A percentile compares a stretch with the other conserved stretches of the same genome.
Conservation (phyloP, 30 jellyfish, hydroid and myxozoan species). For the Turritopsis rubra region DNA sequence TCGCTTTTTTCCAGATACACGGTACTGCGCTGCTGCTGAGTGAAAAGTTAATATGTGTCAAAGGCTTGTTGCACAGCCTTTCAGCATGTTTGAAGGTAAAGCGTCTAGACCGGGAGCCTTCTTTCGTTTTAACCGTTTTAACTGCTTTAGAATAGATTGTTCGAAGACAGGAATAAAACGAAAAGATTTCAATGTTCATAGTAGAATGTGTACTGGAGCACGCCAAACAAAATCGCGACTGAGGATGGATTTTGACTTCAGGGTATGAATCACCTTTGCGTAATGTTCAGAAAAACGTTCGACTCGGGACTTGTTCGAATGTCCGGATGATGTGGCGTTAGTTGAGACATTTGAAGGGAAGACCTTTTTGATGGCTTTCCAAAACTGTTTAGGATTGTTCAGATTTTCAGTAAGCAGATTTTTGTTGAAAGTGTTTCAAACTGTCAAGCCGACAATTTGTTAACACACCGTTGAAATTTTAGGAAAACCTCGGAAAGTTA, state of each 20-base stretch:
- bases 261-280: too few species aligned
- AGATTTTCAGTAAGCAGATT: neutral
- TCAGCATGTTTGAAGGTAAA: slow-evolving; percentile 5
- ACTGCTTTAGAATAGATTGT: neutral
- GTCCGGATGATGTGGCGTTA: too few species aligned
- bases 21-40: slow-evolving; percentile 4
- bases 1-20: too few species aligned
- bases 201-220: neutral
- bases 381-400: neutral
- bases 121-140: neutral
- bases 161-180: slow-evolving; percentile 15
- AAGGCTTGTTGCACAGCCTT: slow-evolving; percentile 1
- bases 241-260: too few species aligned
- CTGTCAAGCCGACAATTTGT: too few species aligned
- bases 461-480: too few species aligned
- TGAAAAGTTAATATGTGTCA: neutral
- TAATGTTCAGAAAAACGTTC: too few species aligned
- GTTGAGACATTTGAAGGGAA: too few species aligned
- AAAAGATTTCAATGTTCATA: neutral
- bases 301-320: too few species aligned
- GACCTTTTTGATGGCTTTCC: slow-evolving; percentile 7
- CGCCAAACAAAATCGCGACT: too few species aligned
- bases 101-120: neutral
- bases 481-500: too few species aligned
- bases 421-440: too few species aligned